Evolutionary conservation across 2,113 vertebrate species (phyloP).

Genomic region (Dipodomys merriami): DNA sequence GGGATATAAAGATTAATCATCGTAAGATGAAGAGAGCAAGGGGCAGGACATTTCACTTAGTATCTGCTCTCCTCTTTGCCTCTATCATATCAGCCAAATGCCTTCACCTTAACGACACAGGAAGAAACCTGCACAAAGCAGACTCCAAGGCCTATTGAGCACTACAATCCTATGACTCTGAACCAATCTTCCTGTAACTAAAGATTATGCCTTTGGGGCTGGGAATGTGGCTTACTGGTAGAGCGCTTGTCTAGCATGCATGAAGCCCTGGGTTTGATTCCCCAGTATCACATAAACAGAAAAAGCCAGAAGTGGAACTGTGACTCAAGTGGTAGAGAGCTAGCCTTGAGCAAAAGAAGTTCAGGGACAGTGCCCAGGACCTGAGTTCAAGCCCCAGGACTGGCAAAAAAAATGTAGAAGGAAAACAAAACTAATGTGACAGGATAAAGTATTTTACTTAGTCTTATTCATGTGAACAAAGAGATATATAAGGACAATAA

Average conservation of each 20-base stretch:
- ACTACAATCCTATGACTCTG: neutral
- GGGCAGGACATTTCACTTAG: no score
- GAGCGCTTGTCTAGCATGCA: no score
- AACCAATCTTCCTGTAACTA: constrained; percentile 1
- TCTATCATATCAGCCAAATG: neutral
- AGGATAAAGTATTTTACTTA: neutral
- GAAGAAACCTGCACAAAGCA: neutral
- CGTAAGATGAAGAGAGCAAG: neutral
- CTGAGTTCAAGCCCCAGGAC: no score
- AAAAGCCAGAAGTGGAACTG: no score
- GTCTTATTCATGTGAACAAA: neutral
- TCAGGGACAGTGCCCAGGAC: no score
- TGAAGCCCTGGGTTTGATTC: no score
- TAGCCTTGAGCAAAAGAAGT: no score
- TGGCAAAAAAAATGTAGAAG: no score
- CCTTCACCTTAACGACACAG: neutral
- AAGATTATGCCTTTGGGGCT: neutral
- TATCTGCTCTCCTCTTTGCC: neutral
- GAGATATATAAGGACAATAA: neutral
- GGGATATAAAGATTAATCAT: neutral
- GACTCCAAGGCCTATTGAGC: neutral
- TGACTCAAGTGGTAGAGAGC: no score
- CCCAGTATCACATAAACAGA: no score
- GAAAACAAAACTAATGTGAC: neutral
- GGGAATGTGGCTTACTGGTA: no score